These are phyloP conservation scores for Fopius arisanus DNA, from an alignment of 1,140 invertebrate genomes.

Conservation along the genomic window DNA sequence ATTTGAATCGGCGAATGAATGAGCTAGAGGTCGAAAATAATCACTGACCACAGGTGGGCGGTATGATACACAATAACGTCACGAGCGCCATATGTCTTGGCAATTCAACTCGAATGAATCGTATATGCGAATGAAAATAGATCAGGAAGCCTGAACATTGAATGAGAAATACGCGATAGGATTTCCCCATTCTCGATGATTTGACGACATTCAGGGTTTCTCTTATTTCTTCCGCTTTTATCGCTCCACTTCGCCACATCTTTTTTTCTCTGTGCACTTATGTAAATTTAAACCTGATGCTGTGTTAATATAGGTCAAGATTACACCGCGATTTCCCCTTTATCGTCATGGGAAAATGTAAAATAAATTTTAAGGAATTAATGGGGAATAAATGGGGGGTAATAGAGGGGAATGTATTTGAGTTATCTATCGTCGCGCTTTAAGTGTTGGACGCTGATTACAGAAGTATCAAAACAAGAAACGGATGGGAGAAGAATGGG, in stretches of 20 bases:
- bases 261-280: not conserved
- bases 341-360: no score
- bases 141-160: not conserved
- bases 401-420: no score
- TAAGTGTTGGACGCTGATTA: not conserved
- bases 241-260: not conserved
- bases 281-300: not conserved
- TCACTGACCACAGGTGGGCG: not conserved
- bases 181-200: slow-evolving; percentile 7
- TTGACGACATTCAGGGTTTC: not conserved
- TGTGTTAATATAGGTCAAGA: not conserved
- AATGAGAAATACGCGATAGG: not conserved
- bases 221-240: not conserved
- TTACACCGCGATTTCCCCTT: not conserved
- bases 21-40: not conserved
- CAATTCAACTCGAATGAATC: slow-evolving; percentile 9
- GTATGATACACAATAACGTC: not conserved
- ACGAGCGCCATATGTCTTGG: not conserved
- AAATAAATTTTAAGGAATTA: no score
- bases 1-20: not conserved
- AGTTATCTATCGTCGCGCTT: no score
- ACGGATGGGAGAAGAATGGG: no score
- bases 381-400: no score
- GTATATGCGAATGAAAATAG: slow-evolving; percentile 2
- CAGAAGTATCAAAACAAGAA: not conserved